These are phyloP conservation scores for Carabus problematicus DNA, from an alignment of 2,888 invertebrate genomes.

Conservation along the genomic window DNA sequence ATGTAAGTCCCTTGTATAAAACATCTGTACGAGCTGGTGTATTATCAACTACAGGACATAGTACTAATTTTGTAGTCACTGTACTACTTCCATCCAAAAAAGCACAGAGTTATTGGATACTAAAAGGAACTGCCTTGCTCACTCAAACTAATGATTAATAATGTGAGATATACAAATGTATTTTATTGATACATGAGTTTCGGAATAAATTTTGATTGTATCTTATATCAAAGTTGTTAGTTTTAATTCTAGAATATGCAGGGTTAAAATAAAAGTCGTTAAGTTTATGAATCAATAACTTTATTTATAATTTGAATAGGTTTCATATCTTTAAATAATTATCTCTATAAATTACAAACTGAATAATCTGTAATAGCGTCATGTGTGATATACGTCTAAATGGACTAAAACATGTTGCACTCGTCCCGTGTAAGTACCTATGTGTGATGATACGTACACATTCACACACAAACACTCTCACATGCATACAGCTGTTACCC, in stretches of 20 bases:
- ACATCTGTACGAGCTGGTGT: conserved; percentile 86
- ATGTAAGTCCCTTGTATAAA: conserved; percentile 85
- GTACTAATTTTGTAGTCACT: conserved; percentile 88
- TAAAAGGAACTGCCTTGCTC: conserved; percentile 86
- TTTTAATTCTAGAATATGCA: no score
- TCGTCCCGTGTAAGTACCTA: conserved; percentile 10
- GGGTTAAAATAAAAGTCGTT: neutral
- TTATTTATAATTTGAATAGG: conserved; percentile 34
- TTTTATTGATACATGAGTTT: conserved; percentile 14
- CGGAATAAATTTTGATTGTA: no score
- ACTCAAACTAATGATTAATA: conserved; percentile 78
- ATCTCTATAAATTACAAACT: conserved; percentile 32
- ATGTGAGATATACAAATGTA: no score
- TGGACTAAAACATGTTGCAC: conserved; percentile 32
- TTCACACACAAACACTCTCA: no score
- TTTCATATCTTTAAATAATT: conserved; percentile 29
- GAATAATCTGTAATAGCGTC: conserved; percentile 24
- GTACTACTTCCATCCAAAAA: conserved; percentile 73
- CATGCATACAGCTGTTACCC: no score
- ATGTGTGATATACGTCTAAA: conserved; percentile 25
- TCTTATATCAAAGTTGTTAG: no score
- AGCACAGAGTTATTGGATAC: conserved; percentile 82
- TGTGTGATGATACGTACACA: no score
- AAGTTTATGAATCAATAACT: conserved; percentile 31
- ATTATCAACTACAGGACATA: conserved; percentile 90